These are phyloP conservation scores for Amblyteles armatorius DNA, from an alignment of 2,888 invertebrate genomes.

Conservation along the genomic window DNA sequence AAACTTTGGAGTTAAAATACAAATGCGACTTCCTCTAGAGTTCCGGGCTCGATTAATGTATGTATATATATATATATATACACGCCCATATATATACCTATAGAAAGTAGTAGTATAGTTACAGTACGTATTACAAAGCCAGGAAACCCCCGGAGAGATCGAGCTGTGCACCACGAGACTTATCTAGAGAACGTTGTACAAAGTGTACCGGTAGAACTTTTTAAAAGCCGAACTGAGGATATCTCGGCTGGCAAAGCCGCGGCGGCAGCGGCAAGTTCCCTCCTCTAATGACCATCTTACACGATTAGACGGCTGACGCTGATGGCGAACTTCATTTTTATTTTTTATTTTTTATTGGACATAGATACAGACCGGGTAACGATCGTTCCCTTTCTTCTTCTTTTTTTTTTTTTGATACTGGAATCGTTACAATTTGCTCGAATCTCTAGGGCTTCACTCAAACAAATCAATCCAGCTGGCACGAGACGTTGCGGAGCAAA, in stretches of 20 bases:
- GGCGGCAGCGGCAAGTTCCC: slow-evolving; percentile 48
- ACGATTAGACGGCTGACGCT: slow-evolving; percentile 61
- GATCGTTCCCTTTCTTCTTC: slow-evolving; percentile 21
- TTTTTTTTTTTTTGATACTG: not conserved
- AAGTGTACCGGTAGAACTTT: slow-evolving; percentile 68
- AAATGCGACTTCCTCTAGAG: slow-evolving; percentile 67
- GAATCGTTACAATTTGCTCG: slow-evolving; percentile 27
- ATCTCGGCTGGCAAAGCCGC: slow-evolving; percentile 40
- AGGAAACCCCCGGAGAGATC: slow-evolving; percentile 62
- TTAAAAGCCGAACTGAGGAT: slow-evolving; percentile 65
- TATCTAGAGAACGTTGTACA: slow-evolving; percentile 68
- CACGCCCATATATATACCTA: not conserved
- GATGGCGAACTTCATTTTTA: slow-evolving; percentile 50
- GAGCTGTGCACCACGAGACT: slow-evolving; percentile 62
- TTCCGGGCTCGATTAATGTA: slow-evolving; percentile 67
- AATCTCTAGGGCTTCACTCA: slow-evolving; percentile 24
- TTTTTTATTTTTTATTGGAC: slow-evolving; percentile 50
- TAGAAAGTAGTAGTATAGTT: slow-evolving; percentile 36
- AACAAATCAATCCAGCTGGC: slow-evolving; percentile 30
- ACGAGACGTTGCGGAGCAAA: slow-evolving; percentile 31
- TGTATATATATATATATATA: slow-evolving; percentile 31
- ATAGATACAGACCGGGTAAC: slow-evolving; percentile 33
- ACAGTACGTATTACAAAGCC: slow-evolving; percentile 50
- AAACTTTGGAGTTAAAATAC: slow-evolving; percentile 67
- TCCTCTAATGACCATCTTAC: slow-evolving; percentile 68